phyloP scores from a whole-genome alignment of 2,797 vertebrate species.

The Neomorphus geoffroyi region DNA sequence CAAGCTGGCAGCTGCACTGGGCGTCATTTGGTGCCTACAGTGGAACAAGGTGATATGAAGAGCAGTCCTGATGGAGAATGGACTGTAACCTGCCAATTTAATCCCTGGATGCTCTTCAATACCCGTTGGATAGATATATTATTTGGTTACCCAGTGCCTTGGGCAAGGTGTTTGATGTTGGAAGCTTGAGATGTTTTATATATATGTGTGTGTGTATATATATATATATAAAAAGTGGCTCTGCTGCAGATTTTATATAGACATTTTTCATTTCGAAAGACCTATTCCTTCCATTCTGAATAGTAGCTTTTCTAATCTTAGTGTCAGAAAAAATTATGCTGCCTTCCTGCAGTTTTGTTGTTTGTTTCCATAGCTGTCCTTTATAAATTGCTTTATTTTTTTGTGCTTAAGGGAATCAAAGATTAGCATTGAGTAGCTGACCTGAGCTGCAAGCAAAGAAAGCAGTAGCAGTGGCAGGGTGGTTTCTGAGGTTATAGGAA shows the following conservation, averaged over 20 bases:
- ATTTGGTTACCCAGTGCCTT: neutral
- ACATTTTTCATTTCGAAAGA: neutral
- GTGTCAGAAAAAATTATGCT: neutral
- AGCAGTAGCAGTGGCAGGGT: neutral
- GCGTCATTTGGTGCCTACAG: neutral
- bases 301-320: neutral
- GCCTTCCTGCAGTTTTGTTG: neutral
- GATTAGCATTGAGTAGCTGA: neutral
- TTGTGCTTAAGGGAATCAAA: neutral
- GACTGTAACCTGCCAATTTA: neutral
- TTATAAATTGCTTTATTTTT: neutral
- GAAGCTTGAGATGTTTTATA: neutral
- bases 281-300: neutral
- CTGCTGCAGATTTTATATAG: neutral
- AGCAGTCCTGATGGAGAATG: neutral
- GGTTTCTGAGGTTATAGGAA: conserved; percentile 11
- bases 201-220: neutral
- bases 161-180: neutral
- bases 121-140: neutral
- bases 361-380: conserved; percentile 32
- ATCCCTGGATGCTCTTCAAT: neutral
- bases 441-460: neutral
- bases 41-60: neutral
- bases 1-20: neutral
- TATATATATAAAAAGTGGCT: neutral